Evolutionary conservation across 2,113 vertebrate species (phyloP).

Genomic region (Elephas maximus): DNA sequence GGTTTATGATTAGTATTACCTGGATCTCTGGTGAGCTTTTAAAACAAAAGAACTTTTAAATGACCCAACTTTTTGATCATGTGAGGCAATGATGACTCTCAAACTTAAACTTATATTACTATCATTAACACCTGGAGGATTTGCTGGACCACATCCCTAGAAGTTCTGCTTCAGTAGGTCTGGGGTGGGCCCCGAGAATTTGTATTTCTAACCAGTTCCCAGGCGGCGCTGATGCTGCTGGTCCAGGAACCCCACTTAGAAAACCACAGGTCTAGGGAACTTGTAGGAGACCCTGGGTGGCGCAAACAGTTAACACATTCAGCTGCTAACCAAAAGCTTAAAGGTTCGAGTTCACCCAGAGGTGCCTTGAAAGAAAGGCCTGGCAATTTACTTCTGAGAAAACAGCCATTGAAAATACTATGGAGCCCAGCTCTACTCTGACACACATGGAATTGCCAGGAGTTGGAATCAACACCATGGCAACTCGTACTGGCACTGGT

Average conservation of each 20-base stretch:
- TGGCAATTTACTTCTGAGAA: not conserved
- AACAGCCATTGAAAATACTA: not conserved
- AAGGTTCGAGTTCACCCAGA: not conserved
- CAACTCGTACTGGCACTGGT: not conserved
- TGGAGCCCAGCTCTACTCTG: not conserved
- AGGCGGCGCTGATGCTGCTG: too few species aligned
- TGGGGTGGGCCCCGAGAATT: too few species aligned
- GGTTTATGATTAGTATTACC: not conserved
- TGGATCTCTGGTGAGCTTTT: not conserved
- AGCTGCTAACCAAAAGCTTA: not conserved
- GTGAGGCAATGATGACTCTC: constrained; percentile 4
- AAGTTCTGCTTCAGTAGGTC: not conserved
- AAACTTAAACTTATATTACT: not conserved
- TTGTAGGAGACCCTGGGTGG: too few species aligned
- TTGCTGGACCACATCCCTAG: not conserved
- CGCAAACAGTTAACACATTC: not conserved
- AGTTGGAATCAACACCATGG: not conserved
- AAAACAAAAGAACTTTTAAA: not conserved
- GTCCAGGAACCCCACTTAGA: not conserved
- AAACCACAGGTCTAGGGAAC: not conserved
- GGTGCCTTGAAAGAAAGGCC: not conserved
- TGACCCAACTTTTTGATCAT: not conserved
- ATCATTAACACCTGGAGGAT: not conserved
- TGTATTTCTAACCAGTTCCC: too few species aligned
- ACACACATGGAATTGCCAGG: not conserved